Evolutionary conservation across 2,113 vertebrate species (phyloP).

Genomic region (Erpornis zantholeuca): DNA sequence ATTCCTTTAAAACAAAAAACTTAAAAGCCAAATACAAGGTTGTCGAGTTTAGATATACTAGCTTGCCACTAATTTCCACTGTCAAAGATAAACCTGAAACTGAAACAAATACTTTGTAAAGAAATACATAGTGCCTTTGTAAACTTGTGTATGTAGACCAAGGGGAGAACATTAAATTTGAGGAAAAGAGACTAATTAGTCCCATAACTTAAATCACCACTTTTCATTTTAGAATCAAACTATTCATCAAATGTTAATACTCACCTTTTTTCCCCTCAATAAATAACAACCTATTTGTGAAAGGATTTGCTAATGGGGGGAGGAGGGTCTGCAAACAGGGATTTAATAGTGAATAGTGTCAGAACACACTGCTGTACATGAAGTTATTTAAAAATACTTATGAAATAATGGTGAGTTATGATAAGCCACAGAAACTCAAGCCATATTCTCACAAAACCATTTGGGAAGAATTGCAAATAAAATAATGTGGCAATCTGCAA

Average conservation of each 20-base stretch:
- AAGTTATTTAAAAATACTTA: not conserved
- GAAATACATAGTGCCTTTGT: not conserved
- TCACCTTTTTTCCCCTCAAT: slow-evolving; percentile 8
- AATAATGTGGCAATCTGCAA: slow-evolving; percentile 6
- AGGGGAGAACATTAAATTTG: not conserved
- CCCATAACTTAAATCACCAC: not conserved
- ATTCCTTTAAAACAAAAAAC: not conserved
- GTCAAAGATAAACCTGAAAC: not conserved
- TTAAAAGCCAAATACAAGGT: not conserved
- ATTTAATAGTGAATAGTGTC: not conserved
- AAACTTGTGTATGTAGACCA: not conserved
- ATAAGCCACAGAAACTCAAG: not conserved
- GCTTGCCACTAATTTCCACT: not conserved
- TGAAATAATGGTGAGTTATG: not conserved
- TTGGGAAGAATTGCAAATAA: not conserved
- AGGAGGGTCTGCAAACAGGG: not conserved
- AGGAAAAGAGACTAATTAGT: not conserved
- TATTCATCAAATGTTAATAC: not conserved
- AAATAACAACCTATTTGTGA: not conserved
- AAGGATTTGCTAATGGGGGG: not conserved
- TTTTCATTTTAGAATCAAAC: not conserved
- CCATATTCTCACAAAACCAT: not conserved
- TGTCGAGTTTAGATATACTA: not conserved
- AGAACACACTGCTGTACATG: not conserved
- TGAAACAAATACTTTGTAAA: not conserved